Percentiles rank a stretch among this genome's conserved stretches.
Evolutionary conservation across 2,888 invertebrate genomes (phyloP).

Genomic region (Ophion ventricosus): DNA sequence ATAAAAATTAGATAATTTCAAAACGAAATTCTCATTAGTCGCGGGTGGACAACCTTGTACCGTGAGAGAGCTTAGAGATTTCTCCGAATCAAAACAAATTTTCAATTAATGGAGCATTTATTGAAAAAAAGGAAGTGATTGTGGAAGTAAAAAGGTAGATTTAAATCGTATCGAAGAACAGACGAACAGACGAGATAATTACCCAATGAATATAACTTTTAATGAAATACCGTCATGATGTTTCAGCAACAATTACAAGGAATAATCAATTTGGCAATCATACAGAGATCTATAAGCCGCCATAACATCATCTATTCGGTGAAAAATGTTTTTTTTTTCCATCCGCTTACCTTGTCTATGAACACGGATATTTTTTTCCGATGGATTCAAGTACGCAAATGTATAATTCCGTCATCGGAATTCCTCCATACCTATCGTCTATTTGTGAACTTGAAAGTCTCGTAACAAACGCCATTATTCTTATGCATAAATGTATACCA

Average conservation of each 20-base stretch:
- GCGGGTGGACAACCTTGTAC: background rate
- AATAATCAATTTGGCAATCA: no score
- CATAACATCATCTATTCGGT: background rate
- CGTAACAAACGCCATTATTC: slow-evolving; percentile 47
- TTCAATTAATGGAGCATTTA: background rate
- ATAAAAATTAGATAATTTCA: background rate
- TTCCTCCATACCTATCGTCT: slow-evolving; percentile 34
- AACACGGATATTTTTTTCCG: background rate
- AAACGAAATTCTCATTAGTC: background rate
- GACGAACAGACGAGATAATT: no score
- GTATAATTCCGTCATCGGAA: slow-evolving; percentile 53
- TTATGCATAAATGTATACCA: slow-evolving; percentile 60
- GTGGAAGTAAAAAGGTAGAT: no score
- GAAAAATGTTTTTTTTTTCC: background rate
- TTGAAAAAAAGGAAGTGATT: background rate
- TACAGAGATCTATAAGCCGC: no score
- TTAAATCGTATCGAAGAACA: no score
- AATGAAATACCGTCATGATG: no score
- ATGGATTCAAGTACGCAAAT: slow-evolving; percentile 33
- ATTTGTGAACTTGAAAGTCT: slow-evolving; percentile 28
- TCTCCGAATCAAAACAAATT: no score
- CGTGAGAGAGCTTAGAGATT: no score
- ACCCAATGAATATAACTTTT: no score
- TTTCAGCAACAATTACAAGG: no score
- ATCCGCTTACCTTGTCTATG: background rate